Conservation (phyloP, 2,888 invertebrate species). For the Eurytoma californica region DNA sequence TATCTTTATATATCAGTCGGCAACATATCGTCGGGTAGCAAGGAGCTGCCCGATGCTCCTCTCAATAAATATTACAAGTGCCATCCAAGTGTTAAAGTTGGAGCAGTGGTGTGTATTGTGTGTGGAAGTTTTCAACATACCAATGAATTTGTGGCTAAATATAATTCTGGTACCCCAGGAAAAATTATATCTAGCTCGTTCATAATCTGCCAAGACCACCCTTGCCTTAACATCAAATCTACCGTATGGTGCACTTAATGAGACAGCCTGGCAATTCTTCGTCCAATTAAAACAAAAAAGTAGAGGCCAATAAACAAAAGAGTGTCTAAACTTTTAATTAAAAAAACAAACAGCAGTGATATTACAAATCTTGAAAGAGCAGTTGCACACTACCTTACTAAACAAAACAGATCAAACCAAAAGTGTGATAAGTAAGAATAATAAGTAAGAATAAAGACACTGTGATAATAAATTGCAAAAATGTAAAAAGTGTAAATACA, state of each 20-base stretch:
- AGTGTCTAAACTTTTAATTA: neutral
- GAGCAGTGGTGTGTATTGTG: too few relatives aligned
- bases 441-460: neutral
- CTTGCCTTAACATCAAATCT: neutral
- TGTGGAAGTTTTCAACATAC: too few relatives aligned
- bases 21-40: too few relatives aligned
- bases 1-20: too few relatives aligned
- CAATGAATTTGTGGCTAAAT: too few relatives aligned
- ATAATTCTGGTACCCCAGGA: too few relatives aligned
- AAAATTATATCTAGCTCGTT: neutral
- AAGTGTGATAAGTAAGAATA: too few relatives aligned
- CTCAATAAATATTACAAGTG: too few relatives aligned
- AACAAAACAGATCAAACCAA: neutral
- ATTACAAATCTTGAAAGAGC: neutral
- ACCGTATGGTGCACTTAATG: neutral
- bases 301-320: neutral
- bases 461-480: neutral
- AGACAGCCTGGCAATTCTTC: neutral
- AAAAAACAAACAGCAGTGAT: neutral
- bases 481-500: neutral
- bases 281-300: neutral
- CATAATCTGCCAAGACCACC: constrained; percentile 3
- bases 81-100: too few relatives aligned
- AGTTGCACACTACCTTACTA: neutral
- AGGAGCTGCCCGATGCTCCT: too few relatives aligned